Evolutionary conservation across 2,113 vertebrate species (phyloP).

Genomic region (Coryphaenoides rupestris): DNA sequence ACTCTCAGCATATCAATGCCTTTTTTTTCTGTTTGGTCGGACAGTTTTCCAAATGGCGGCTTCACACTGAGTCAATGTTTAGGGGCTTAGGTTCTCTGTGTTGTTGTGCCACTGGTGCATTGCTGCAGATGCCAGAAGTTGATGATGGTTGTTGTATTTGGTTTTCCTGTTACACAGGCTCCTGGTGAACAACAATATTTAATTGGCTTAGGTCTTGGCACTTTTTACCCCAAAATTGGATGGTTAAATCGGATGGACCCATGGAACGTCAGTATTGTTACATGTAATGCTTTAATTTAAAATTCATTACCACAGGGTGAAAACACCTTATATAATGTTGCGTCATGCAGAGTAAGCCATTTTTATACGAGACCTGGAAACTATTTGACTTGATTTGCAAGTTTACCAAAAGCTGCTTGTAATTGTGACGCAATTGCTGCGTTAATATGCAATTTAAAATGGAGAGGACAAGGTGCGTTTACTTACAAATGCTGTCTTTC

Average conservation of each 20-base stretch:
- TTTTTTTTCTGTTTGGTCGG: constrained; percentile 28
- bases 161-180: background rate
- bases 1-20: constrained; percentile 41
- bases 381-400: constrained; percentile 9
- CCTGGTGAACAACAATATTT: no score
- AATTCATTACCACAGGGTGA: no score
- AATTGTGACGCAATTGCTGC: constrained; percentile 38
- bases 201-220: no score
- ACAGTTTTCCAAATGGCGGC: constrained; percentile 29
- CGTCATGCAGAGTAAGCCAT: no score
- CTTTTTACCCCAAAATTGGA: no score
- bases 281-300: no score
- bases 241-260: no score
- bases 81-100: constrained; percentile 13
- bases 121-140: background rate
- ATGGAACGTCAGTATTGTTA: no score
- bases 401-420: constrained; percentile 25
- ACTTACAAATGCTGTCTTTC: constrained; percentile 16
- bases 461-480: constrained; percentile 14
- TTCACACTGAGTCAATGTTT: constrained; percentile 6
- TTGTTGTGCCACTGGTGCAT: constrained; percentile 15
- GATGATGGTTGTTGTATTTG: background rate
- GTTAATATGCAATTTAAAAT: constrained; percentile 39
- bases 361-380: constrained; percentile 17
- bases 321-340: no score